Evolutionary conservation across 2,888 invertebrate species (phyloP).

Genomic region (Cerastis leucographa): DNA sequence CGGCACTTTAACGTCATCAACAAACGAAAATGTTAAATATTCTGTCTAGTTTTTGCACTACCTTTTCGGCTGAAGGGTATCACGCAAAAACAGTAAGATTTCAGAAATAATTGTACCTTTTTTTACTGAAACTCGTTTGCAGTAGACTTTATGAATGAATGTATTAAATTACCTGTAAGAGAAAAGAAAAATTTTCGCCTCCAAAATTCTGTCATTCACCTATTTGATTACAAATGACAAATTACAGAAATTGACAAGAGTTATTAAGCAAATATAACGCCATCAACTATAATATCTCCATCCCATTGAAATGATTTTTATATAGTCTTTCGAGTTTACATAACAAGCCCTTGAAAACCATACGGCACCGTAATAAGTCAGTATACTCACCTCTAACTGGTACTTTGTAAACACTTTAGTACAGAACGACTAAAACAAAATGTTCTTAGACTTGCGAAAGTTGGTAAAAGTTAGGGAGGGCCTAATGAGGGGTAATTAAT

Average conservation of each 20-base stretch:
- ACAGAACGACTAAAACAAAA: slow-evolving; percentile 4
- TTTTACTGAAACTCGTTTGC: background rate
- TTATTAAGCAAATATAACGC: slow-evolving; percentile 5
- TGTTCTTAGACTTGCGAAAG: slow-evolving; percentile 48
- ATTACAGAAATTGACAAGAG: slow-evolving; percentile 17
- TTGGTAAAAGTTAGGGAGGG: slow-evolving; percentile 54
- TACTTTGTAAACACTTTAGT: slow-evolving; percentile 25
- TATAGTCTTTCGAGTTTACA: slow-evolving; percentile 21
- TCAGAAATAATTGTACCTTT: background rate
- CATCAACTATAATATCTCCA: background rate
- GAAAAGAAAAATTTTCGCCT: background rate
- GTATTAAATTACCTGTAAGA: background rate
- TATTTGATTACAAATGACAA: no score
- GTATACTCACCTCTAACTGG: slow-evolving; percentile 5
- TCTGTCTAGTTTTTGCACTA: background rate
- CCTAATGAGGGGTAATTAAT: slow-evolving; percentile 53
- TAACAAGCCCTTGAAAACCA: slow-evolving; percentile 31
- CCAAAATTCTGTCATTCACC: no score
- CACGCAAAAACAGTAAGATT: background rate
- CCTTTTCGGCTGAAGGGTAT: background rate
- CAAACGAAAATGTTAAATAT: slow-evolving; percentile 16
- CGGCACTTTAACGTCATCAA: slow-evolving; percentile 15
- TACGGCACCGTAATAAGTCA: slow-evolving; percentile 13
- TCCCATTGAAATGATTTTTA: background rate
- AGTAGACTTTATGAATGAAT: no score